phyloP scores from a whole-genome alignment of 53 echinoderm and acorn worm species.

The Echinometra lucunter region DNA sequence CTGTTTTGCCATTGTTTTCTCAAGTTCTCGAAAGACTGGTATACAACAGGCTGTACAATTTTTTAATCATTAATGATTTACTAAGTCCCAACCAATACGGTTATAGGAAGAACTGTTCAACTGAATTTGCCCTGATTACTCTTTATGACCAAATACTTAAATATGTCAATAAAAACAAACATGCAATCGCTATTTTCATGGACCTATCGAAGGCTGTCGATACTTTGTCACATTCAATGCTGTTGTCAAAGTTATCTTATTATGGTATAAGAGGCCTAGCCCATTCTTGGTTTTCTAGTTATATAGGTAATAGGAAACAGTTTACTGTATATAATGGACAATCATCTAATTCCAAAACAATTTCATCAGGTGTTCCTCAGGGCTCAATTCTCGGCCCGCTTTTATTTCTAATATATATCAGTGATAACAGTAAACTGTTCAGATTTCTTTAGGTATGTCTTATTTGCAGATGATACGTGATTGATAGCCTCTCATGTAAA shows the following conservation, averaged over 20 bases:
- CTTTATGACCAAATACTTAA: background rate
- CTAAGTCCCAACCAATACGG: too few relatives aligned
- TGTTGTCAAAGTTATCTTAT: background rate
- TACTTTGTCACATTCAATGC: background rate
- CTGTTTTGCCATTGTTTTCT: constrained; percentile 33
- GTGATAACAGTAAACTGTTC: background rate
- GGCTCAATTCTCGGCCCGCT: background rate
- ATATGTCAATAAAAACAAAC: background rate
- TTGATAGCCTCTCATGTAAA: background rate
- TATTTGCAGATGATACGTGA: background rate
- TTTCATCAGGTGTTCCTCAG: background rate
- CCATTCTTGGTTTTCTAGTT: background rate
- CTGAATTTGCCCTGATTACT: constrained; percentile 15
- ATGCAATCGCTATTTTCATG: constrained; percentile 35
- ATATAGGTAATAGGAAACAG: background rate
- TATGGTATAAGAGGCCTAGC: background rate
- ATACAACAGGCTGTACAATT: background rate
- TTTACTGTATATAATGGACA: background rate
- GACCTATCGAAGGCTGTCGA: constrained; percentile 2
- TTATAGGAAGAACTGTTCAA: background rate
- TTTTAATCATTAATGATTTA: background rate
- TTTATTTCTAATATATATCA: too few relatives aligned
- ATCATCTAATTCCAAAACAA: background rate
- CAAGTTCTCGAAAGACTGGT: constrained; percentile 19
- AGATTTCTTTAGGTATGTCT: background rate